Evolutionary conservation across 2,113 vertebrate genomes (phyloP), one percentile per base, ranked within the genome.

Genomic region (Rutilus rutilus): DNA sequence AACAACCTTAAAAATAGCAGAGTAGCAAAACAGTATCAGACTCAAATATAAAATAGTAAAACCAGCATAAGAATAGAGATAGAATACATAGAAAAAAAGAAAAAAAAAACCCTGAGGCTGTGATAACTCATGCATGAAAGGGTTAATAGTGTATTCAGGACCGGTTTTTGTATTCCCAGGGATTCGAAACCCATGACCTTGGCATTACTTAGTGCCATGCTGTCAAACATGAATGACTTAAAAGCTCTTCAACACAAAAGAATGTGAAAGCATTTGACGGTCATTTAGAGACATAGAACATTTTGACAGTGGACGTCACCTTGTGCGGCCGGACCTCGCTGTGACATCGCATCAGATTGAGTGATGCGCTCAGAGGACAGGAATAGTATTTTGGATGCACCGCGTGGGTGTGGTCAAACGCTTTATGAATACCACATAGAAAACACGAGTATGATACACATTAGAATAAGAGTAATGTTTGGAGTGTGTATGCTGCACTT

Each of bases 331-430:
- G 3, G 45, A 52, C 60, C 9, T 42, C 10, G 3, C 8, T n/a
- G 2, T 17, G 27, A 57, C 60, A 64, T 39, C 19, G 17, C 23
- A 42, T 77, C 33, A 25, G 78, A 27, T 45, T 64, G 62, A 82
- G 67, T 8, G 47, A 59, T 39, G 30, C 12, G 5, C 67, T 73
- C 65, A 59, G 67, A 42, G 67, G 65, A 73, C 45, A 69, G 11
- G 23, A 81, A 65, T 81, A 52, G 27, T 82, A 62, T 82, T 82
- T 82, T 12, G 64, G 59, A 45, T 21, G 36, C 25, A 80, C 12
- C 36, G 8, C 78, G 17, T 17, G n/a, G 1, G 36, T 47, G 14
- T 21, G 59, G 9, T 64, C 17, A 47, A 64, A 80, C 17, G 2
- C 14, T 2, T 25, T 50, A 17, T 54, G 47, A 77, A 52, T 30